Evolutionary conservation across 2,113 vertebrate species (phyloP).

Genomic region (Aegotheles bennettii): DNA sequence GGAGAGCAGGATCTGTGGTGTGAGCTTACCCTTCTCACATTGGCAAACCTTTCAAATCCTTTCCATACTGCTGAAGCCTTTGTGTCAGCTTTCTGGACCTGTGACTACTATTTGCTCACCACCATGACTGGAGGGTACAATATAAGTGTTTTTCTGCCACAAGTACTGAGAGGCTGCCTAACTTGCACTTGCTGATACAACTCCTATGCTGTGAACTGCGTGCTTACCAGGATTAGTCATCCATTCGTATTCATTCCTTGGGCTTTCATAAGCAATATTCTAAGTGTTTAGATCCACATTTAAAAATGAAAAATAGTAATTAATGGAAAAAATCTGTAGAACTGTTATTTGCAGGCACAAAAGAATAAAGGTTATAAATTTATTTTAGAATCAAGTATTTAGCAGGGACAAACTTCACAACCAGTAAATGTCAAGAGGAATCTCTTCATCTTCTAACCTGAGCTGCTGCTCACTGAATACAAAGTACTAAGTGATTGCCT

Average conservation of each 20-base stretch:
- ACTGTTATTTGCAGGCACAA: not conserved
- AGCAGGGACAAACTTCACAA: not conserved
- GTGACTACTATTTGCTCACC: not conserved
- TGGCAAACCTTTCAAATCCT: not conserved
- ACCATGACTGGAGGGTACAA: not conserved
- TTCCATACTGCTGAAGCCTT: not conserved
- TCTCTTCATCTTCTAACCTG: not conserved
- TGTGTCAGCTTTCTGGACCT: not conserved
- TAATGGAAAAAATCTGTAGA: not conserved
- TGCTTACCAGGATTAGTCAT: not conserved
- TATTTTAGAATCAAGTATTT: constrained; percentile 32
- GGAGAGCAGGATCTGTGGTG: not conserved
- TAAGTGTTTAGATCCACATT: not conserved
- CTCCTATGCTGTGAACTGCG: not conserved
- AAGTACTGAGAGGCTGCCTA: not conserved
- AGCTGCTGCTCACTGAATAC: constrained; percentile 29
- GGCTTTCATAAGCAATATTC: not conserved
- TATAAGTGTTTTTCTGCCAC: not conserved
- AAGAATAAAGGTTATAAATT: constrained; percentile 48
- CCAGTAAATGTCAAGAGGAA: not conserved
- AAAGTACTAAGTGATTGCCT: constrained; percentile 36
- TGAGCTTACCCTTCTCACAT: not conserved
- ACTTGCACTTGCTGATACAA: not conserved
- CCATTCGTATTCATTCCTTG: not conserved
- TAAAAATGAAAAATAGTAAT: not conserved